These are phyloP conservation scores for Thunnus albacares DNA, from an alignment of 2,797 vertebrate species.

Conservation along the genomic window DNA sequence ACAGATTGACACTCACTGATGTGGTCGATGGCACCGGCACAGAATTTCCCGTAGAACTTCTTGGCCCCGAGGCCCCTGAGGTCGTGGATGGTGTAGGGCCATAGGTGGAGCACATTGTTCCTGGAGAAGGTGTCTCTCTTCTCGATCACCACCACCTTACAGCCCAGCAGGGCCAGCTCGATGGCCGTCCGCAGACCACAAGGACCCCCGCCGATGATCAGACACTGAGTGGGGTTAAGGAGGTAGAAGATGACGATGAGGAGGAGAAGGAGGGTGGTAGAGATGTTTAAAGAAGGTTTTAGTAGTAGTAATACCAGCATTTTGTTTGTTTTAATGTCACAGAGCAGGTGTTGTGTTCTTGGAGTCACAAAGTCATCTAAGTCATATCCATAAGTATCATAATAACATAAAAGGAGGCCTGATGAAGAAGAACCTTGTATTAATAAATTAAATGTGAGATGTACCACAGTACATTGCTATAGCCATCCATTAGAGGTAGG, in stretches of 20 bases:
- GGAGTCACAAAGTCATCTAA: no score
- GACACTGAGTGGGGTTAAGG: conserved; percentile 85
- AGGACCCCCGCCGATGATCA: conserved; percentile 95
- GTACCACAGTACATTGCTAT: no score
- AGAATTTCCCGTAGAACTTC: conserved; percentile 99
- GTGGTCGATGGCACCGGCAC: conserved; percentile 96
- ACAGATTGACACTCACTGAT: conserved; percentile 92
- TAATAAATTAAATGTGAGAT: no score
- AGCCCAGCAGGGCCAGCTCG: conserved; percentile 94
- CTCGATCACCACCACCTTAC: conserved; percentile 96
- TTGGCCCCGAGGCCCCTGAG: conserved; percentile 95
- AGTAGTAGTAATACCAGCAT: not conserved
- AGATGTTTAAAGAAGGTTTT: not conserved
- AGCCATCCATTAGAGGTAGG: no score
- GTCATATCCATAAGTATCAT: no score
- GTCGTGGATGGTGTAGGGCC: conserved; percentile 98
- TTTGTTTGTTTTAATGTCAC: not conserved
- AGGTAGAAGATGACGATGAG: not conserved
- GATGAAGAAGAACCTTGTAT: not conserved
- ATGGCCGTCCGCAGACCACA: conserved; percentile 96
- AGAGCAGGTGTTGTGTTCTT: not conserved
- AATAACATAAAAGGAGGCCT: not conserved
- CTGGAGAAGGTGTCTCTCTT: conserved; percentile 97
- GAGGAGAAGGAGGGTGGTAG: not conserved
- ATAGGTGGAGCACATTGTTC: conserved; percentile 98